phyloP scores from a whole-genome alignment of 2,797 vertebrate genomes.

The Rhabdophis nuchalis region DNA sequence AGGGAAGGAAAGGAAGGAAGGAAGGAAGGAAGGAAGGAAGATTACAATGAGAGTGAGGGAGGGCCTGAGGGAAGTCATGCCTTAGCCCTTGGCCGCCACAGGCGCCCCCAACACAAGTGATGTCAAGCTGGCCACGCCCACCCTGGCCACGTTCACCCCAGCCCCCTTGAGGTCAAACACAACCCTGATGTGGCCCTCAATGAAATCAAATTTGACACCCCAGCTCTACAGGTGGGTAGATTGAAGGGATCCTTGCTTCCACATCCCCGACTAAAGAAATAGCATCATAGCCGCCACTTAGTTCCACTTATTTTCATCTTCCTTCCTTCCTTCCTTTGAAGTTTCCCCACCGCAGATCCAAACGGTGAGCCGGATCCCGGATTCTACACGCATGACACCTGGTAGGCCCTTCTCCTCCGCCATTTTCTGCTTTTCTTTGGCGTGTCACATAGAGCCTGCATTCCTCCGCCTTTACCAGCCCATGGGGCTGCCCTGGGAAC shows the following conservation, averaged over 20 bases:
- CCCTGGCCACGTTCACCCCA: no score
- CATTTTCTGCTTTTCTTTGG: background rate
- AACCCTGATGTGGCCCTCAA: no score
- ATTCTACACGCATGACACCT: conserved; percentile 21
- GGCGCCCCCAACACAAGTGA: no score
- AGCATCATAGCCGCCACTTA: background rate
- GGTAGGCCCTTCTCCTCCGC: background rate
- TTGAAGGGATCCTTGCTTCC: background rate
- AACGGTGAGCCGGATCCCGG: background rate
- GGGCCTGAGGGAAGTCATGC: no score
- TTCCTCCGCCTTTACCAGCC: background rate
- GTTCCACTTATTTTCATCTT: background rate
- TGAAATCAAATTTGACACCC: no score
- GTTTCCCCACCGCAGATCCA: conserved; percentile 25
- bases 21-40: no score
- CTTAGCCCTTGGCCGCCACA: no score
- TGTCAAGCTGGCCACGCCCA: no score
- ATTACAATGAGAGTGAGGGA: no score
- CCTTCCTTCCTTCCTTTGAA: background rate
- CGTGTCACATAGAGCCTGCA: background rate
- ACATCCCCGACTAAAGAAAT: background rate
- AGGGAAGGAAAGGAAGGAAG: no score
- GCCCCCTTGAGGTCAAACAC: no score
- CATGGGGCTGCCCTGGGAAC: no score
- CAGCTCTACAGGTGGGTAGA: background rate